Evolutionary conservation across 2,797 vertebrate genomes (phyloP), one percentile per base, ranked within the genome.

Genomic region (Clarias platycephalus): DNA sequence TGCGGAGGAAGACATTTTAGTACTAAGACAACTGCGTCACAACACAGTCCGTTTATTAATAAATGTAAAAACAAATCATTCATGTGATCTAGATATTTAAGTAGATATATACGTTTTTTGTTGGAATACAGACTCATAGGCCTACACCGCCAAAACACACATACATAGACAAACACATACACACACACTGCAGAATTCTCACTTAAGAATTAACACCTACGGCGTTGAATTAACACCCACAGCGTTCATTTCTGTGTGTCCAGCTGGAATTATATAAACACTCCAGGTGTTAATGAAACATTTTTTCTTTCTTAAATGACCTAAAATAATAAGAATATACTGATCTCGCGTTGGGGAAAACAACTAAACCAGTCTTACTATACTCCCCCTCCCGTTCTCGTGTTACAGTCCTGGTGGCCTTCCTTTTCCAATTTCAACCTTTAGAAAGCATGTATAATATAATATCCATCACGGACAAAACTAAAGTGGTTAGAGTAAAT

Each of bases 401-500:
- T 74, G 86, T 91, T 90, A 67, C 83, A 88, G 53, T 84, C 86
- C 80, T 86, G 88, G 87, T 91, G 90, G 87, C 82, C 88, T 86
- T 86, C 40, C 55, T 84, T 88, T 88, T 71, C 88, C 78, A 82
- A 85, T 86, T 87, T 84, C 86, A 88, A 87, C 86, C 88, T 87
- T 76, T 84, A 83, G 85, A 85, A 85, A 74, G 79, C 87, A 87
- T 85, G 89, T 82, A 88, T 89, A 88, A 90, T 90, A 88, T 88
- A 88, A 91, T 84, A 91, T 84, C 88, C 90, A 91, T 89, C 85
- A 90, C 80, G 83, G 88, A 88, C 86, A 80, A 87, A 91, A 80
- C 77, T 83, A 87, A 90, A 89, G 88, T 87, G 89, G 81, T 86
- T 90, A 79, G 85, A 89, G 88, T 89, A 89, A 91, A 93, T 92